These are phyloP conservation scores for Oligia strigilis DNA, from an alignment of 2,888 invertebrate genomes.

Conservation along the genomic window DNA sequence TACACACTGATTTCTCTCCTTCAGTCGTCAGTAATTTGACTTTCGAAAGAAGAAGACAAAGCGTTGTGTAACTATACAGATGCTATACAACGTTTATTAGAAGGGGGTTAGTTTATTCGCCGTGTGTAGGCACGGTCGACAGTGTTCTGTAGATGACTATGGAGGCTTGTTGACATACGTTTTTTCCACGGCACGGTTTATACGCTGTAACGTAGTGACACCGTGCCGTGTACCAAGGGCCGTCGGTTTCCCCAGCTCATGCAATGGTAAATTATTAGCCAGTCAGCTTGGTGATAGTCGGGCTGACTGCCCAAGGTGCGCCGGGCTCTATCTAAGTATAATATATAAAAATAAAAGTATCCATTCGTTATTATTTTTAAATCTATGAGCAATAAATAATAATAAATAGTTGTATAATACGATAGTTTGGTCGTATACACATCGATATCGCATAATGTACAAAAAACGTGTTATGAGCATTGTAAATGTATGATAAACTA, in stretches of 20 bases:
- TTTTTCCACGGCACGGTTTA: neutral
- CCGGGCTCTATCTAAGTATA: neutral
- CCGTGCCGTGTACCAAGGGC: neutral
- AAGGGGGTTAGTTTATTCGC: neutral
- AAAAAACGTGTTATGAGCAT: conserved; percentile 7
- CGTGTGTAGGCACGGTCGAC: neutral
- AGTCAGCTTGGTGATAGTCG: neutral
- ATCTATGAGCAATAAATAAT: conserved; percentile 15
- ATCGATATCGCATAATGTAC: conserved; percentile 15
- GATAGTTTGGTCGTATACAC: neutral
- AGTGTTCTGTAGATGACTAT: neutral
- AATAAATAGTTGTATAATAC: conserved; percentile 1
- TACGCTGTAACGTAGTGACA: neutral
- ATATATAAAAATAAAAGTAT: neutral
- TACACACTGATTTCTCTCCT: too few relatives aligned
- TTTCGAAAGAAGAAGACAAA: too few relatives aligned
- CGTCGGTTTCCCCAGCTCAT: neutral
- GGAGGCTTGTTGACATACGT: neutral
- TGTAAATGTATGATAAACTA: conserved; percentile 13
- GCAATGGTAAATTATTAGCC: neutral
- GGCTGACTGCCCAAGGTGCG: neutral
- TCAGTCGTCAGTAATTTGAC: too few relatives aligned
- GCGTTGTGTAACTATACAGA: too few relatives aligned
- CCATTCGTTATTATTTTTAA: neutral
- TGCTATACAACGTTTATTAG: too few relatives aligned